Conservation (phyloP, 2,888 invertebrate genomes). For the Halictus quadricinctus region DNA sequence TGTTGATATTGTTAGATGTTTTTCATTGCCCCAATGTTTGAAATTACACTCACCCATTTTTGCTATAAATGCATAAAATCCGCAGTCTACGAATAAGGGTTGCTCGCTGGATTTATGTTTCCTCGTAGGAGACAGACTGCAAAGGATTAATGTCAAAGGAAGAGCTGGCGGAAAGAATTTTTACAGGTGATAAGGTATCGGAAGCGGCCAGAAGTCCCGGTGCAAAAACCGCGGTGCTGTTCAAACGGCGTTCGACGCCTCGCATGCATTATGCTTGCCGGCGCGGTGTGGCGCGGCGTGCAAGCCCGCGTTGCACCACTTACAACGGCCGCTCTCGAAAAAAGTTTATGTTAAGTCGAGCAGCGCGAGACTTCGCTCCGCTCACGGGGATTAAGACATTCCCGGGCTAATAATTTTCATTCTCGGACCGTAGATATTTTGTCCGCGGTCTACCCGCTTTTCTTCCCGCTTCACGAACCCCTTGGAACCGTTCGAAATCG, state of each 20-base stretch:
- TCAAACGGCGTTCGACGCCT: slow-evolving; percentile 57
- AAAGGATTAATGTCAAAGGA: background rate
- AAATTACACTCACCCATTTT: too few relatives aligned
- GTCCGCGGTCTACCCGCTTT: slow-evolving; percentile 65
- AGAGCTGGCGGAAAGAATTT: background rate
- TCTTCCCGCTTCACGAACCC: background rate
- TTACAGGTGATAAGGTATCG: slow-evolving; percentile 44
- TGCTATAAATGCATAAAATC: too few relatives aligned
- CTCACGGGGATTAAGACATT: slow-evolving; percentile 80
- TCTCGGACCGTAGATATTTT: slow-evolving; percentile 74
- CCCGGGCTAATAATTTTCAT: slow-evolving; percentile 80
- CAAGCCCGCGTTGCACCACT: slow-evolving; percentile 50
- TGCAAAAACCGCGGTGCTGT: slow-evolving; percentile 29
- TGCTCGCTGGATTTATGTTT: background rate
- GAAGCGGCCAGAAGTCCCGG: background rate
- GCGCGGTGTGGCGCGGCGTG: slow-evolving; percentile 1
- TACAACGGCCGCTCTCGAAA: slow-evolving; percentile 45
- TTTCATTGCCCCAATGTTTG: too few relatives aligned
- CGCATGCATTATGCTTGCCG: slow-evolving; percentile 62
- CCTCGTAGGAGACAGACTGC: background rate
- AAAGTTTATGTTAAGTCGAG: slow-evolving; percentile 75
- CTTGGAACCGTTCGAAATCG: too few relatives aligned
- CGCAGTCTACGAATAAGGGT: too few relatives aligned
- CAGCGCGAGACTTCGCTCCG: slow-evolving; percentile 68
- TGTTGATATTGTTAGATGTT: too few relatives aligned